Evolutionary conservation across 2,797 vertebrate genomes (phyloP).

Genomic region (Phrynocephalus vlangalii): DNA sequence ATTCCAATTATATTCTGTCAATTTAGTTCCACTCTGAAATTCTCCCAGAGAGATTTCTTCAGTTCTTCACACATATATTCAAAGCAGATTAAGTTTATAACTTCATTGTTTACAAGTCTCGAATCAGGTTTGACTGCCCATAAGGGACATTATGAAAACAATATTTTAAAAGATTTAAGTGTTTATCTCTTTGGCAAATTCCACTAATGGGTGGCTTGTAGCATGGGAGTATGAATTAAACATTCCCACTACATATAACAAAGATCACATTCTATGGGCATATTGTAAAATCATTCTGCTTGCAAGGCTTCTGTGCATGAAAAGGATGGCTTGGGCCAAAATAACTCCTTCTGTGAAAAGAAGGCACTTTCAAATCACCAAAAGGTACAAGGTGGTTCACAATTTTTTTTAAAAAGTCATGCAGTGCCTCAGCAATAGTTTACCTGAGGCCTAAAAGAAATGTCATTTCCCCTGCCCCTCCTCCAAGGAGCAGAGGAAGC

Average conservation of each 20-base stretch:
- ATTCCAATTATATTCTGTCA: neutral
- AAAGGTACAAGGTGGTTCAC: no score
- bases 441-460: no score
- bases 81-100: slow-evolving; percentile 1
- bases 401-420: no score
- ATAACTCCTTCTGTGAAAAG: no score
- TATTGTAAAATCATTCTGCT: neutral
- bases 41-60: slow-evolving; percentile 8
- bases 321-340: neutral
- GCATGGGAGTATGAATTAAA: neutral
- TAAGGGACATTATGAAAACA: neutral
- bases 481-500: no score
- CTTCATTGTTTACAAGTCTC: slow-evolving; percentile 13
- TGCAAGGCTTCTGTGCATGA: neutral
- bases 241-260: neutral
- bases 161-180: neutral
- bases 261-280: neutral
- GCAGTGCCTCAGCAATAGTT: no score
- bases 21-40: slow-evolving; percentile 33
- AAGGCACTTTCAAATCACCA: no score
- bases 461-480: no score
- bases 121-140: slow-evolving; percentile 23
- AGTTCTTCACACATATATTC: neutral
- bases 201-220: neutral
- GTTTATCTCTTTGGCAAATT: neutral